Base-by-base conservation (phyloP, 2,888 invertebrate genomes). In the Augiades crinisus region DNA sequence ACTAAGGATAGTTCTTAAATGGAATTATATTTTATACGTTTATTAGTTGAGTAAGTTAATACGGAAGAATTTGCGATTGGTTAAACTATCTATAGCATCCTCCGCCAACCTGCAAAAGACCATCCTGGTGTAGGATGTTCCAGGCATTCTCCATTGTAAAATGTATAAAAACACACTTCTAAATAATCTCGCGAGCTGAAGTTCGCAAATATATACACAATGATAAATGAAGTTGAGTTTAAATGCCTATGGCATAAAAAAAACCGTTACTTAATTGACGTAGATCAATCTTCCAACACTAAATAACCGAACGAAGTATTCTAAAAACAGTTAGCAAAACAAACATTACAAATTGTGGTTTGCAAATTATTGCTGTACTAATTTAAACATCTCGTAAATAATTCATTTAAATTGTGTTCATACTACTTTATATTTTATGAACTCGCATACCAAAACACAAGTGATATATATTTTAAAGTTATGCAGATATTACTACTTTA, bases 401-500 rank as follows among this genome's bases (percentile, higher is more conserved):
- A 49, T 49, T 49, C 17, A 49, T 49, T 49, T 24, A 49, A 24
- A 41, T 41, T 41, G 34, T 41, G 13, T 13, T 7, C 47, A 21
- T 22, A 38, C 33, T 34, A 37, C 27, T 7, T 47, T 30, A 16
- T 45, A 45, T 27, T 34, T 50, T 34, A 43, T 34, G 49, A 43
- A 34, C 27, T 10, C 43, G 50, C 43, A 43, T 34, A 50, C 14
- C 22, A 36, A 31, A 41, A 43, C 34, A 34, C 40, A 13, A 21
- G 24, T 34, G 24, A 17, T 50, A n/a, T n/a, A n/a, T n/a, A n/a
- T n/a, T n/a, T n/a, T n/a, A 10, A 34, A 50, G 24, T 41, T 43
- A 36, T 50, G 27, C 43, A 14, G 14, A 13, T 36, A 34, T 30
- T 43, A 49, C 24, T 30, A 50, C 14, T 50, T 41, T 50, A 50